A percentile compares a stretch with the other conserved stretches of the same genome.
Evolutionary conservation across 2,888 invertebrate species (phyloP).

Genomic region (Megamerina dolium): DNA sequence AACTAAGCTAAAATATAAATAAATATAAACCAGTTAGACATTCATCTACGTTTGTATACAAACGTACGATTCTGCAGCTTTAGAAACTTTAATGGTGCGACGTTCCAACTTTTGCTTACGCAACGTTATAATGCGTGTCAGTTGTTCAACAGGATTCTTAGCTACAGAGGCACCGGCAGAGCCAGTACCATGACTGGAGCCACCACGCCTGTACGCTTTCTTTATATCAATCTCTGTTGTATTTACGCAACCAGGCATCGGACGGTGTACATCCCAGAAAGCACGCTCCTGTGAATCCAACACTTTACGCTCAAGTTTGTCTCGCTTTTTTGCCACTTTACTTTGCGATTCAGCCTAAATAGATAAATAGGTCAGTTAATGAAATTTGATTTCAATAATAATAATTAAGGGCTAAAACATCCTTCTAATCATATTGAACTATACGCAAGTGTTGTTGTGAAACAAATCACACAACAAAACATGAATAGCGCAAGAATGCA

Average conservation of each 20-base stretch:
- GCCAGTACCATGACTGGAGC: slow-evolving; percentile 49
- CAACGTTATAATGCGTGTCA: slow-evolving; percentile 63
- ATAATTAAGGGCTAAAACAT: no score
- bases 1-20: slow-evolving; percentile 63
- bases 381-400: neutral
- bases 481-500: no score
- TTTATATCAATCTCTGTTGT: slow-evolving; percentile 98
- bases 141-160: slow-evolving; percentile 48
- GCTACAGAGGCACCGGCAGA: slow-evolving; percentile 47
- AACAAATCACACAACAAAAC: no score
- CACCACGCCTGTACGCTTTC: slow-evolving; percentile 71
- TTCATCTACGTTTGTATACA: no score
- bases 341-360: slow-evolving; percentile 57
- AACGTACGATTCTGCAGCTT: slow-evolving; percentile 89
- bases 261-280: slow-evolving; percentile 99
- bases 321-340: slow-evolving; percentile 95
- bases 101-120: slow-evolving; percentile 76
- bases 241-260: slow-evolving; percentile 98
- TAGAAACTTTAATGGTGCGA: slow-evolving; percentile 84
- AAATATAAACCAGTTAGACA: no score
- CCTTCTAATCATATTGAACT: no score
- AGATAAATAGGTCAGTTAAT: neutral
- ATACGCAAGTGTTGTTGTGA: no score
- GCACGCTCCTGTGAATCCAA: slow-evolving; percentile 98
- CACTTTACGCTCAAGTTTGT: slow-evolving; percentile 95